Base-by-base conservation (phyloP, 2,113 vertebrate genomes). In the Rhea pennata region DNA sequence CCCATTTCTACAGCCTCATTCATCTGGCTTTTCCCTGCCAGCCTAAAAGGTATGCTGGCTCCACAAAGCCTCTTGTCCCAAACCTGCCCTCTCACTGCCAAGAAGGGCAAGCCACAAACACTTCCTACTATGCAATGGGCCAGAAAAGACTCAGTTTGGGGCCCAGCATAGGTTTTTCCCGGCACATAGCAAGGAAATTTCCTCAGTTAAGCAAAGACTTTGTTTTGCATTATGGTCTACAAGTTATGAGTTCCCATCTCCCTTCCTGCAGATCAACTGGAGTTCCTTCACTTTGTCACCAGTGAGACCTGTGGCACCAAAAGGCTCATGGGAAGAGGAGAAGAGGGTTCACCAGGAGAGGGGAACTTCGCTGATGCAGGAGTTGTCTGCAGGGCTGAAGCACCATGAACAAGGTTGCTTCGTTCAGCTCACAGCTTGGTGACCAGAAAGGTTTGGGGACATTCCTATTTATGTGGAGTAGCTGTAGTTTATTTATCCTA, bases 101-200 rank as follows among this genome's bases (percentile, higher is more conserved):
- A 65, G 64, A 16, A 27, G 15, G 26, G 39, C 64, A 27, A 19
- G 64, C 24, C 64, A 11, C 39, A 6, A 42, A 65, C 26, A 11
- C 64, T 29, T 19, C 64, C 29, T 24, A 42, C 16, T 40, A 16
- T 3, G 15, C 16, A 17, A 65, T 5, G 46, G 24, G 46, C 5
- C 10, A 26, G n/a, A 24, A 15, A 53, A 6, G 4, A 53, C 70
- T 19, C 6, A 12, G 8, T 9, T 15, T 20, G n/a, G 29, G n/a
- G n/a, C 70, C 50, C 33, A 14, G 50, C 2, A 1, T 7, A 23
- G 15, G 39, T 31, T 54, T 76, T 17, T 65, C 76, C 20, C 2
- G 0, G 31, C 3, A 20, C 40, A 14, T 6, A 1, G 4, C 12
- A 1, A n/a, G 15, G 39, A 27, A 69, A 12, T 40, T 17, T 36